Percentiles rank a stretch among this genome's conserved stretches.
Evolutionary conservation across 1,140 invertebrate species (phyloP).

Genomic region (Cryptotermes secundus): DNA sequence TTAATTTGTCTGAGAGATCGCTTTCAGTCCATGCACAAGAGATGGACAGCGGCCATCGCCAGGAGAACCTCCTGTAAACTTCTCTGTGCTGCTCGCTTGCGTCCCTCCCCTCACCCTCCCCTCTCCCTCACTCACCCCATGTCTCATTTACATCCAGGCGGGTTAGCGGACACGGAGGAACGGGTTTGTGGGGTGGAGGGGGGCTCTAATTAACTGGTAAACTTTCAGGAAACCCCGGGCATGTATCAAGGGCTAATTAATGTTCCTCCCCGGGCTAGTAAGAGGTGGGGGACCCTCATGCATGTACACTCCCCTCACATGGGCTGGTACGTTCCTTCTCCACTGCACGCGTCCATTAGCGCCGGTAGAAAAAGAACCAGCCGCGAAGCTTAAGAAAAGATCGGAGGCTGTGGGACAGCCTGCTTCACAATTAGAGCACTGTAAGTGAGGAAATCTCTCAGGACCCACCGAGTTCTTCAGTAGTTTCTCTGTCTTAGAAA

Average conservation of each 20-base stretch:
- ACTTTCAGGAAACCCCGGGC: slow-evolving; percentile 13
- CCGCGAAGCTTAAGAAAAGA: background rate
- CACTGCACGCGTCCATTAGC: background rate
- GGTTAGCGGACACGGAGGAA: background rate
- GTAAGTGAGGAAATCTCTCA: no score
- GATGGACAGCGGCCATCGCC: background rate
- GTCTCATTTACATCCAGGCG: background rate
- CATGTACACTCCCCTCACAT: slow-evolving; percentile 4
- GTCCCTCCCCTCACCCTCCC: background rate
- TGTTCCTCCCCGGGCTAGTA: background rate
- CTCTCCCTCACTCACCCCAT: no score
- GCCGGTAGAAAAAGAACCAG: background rate
- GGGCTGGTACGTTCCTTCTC: background rate
- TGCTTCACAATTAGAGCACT: no score
- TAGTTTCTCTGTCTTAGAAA: no score
- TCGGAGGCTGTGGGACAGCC: background rate
- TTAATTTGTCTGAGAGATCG: background rate
- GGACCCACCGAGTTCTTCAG: no score
- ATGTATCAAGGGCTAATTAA: slow-evolving; percentile 15
- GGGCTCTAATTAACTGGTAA: slow-evolving; percentile 11
- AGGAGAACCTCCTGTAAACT: background rate
- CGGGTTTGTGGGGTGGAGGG: background rate
- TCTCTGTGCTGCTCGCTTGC: background rate
- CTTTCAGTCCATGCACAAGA: background rate
- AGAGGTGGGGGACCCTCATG: background rate